Conservation (phyloP, 2,888 invertebrate species). For the Sclerodermus sp. region DNA sequence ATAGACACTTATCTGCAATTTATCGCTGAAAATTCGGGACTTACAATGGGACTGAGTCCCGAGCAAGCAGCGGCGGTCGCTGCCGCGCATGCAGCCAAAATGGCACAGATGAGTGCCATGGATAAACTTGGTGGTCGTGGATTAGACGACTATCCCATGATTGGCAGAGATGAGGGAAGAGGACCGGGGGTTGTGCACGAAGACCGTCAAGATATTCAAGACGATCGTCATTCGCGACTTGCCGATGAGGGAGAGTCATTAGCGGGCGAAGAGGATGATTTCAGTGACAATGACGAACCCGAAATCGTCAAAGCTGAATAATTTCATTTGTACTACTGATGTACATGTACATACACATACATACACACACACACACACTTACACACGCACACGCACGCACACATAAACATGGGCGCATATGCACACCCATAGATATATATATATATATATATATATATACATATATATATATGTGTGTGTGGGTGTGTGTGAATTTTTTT, state of each 20-base stretch:
- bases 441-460: no score
- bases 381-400: not conserved
- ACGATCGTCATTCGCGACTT: constrained; percentile 34
- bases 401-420: constrained; percentile 12
- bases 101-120: constrained; percentile 76
- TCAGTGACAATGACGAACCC: constrained; percentile 53
- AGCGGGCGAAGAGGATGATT: constrained; percentile 51
- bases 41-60: constrained; percentile 67
- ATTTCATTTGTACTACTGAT: no score
- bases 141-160: constrained; percentile 50
- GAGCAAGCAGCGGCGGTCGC: constrained; percentile 67
- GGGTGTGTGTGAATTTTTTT: no score
- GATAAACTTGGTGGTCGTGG: constrained; percentile 47
- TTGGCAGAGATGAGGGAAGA: constrained; percentile 49
- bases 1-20: constrained; percentile 87
- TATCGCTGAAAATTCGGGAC: constrained; percentile 80
- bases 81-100: constrained; percentile 76
- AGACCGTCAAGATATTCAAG: constrained; percentile 35
- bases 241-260: constrained; percentile 48
- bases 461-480: no score
- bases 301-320: constrained; percentile 50
- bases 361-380: no score
- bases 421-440: no score
- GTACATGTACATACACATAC: no score
- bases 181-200: constrained; percentile 43